Conservation (phyloP, 1,140 invertebrate genomes). For the Xylocopa sonorina region DNA sequence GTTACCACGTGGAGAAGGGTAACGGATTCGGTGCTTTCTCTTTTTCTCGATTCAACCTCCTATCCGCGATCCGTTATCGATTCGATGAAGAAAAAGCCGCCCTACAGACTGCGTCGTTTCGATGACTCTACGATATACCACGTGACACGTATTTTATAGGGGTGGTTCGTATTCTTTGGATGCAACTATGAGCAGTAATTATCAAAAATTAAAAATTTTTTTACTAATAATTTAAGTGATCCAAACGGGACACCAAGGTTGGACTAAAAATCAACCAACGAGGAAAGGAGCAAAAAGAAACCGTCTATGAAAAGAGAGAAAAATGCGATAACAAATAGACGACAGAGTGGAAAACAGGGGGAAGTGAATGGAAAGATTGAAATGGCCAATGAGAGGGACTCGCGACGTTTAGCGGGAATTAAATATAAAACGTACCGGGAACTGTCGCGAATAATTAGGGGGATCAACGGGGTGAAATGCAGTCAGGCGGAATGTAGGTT, state of each 20-base stretch:
- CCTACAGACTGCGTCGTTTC: no score
- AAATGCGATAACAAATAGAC: background rate
- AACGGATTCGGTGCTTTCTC: background rate
- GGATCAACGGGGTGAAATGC: constrained; percentile 31
- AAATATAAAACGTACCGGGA: constrained; percentile 35
- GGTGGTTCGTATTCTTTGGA: no score
- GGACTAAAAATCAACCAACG: no score
- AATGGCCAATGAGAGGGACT: background rate
- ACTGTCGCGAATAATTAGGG: constrained; percentile 38
- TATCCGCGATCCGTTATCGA: constrained; percentile 46
- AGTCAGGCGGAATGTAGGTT: constrained; percentile 56
- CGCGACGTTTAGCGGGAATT: constrained; percentile 14
- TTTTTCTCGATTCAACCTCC: no score
- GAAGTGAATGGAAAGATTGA: no score
- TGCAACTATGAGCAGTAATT: no score
- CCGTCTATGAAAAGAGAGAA: background rate
- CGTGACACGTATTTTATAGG: no score
- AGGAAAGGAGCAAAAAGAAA: background rate
- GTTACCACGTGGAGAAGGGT: constrained; percentile 31
- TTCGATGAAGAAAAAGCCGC: constrained; percentile 38
- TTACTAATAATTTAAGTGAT: no score
- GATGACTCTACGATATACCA: no score
- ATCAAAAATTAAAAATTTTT: no score
- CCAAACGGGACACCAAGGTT: no score
- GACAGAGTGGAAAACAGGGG: background rate